phyloP scores from a whole-genome alignment of 2,113 vertebrate genomes.

The Atherinomorus stipes region DNA sequence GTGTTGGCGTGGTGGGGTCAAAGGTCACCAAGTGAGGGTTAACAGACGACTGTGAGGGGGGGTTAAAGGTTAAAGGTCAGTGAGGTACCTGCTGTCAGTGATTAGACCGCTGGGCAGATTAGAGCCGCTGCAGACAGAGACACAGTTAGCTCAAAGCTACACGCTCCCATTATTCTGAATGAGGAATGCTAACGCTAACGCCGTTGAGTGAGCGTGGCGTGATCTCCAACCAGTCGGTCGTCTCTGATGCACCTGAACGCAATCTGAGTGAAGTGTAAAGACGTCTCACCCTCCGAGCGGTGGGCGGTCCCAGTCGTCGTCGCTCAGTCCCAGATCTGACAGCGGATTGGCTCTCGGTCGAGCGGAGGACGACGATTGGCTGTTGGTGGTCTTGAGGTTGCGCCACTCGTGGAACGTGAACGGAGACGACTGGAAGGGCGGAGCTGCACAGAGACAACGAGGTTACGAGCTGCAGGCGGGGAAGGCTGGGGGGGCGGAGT shows the following conservation, averaged over 20 bases:
- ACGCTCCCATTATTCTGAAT: constrained; percentile 1
- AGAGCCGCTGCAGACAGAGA: constrained; percentile 79
- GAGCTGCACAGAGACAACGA: constrained; percentile 70
- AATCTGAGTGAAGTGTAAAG: not conserved
- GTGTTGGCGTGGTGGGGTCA: constrained; percentile 39
- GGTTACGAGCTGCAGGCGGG: not conserved
- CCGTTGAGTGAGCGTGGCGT: not conserved
- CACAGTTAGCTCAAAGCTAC: constrained; percentile 49
- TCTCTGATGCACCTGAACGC: not conserved
- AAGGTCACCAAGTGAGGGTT: constrained; percentile 52
- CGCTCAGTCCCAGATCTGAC: constrained; percentile 89
- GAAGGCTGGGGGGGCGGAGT: not conserved
- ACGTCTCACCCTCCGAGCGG: constrained; percentile 86
- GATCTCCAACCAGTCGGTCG: not conserved
- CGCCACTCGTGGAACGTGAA: constrained; percentile 97
- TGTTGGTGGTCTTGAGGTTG: constrained; percentile 87
- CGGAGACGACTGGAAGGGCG: constrained; percentile 89
- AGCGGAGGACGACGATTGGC: constrained; percentile 84
- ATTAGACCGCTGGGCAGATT: constrained; percentile 83
- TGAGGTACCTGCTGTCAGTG: constrained; percentile 82
- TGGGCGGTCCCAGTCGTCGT: constrained; percentile 93
- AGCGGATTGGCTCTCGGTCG: constrained; percentile 88
- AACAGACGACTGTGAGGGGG: constrained; percentile 20
- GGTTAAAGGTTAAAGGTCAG: constrained; percentile 57
- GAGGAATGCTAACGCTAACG: constrained; percentile 18